A percentile compares a stretch with the other conserved stretches of the same genome.
These are phyloP conservation scores for Ridgeia piscesae DNA, from an alignment of 1,140 invertebrate genomes.

Conservation along the genomic window DNA sequence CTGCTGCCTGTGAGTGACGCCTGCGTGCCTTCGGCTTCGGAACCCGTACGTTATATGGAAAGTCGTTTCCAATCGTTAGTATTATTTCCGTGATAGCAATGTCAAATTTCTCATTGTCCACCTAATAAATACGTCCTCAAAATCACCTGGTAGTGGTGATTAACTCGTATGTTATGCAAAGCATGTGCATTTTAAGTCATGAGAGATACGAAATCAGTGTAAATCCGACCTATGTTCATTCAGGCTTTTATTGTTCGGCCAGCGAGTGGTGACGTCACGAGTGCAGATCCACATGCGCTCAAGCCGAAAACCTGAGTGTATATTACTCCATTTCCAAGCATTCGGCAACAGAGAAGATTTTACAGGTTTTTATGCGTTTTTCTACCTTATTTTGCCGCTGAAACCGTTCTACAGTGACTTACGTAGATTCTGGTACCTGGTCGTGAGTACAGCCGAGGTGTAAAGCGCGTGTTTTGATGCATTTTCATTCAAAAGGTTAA, in stretches of 20 bases:
- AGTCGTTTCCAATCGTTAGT: not conserved
- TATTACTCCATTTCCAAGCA: slow-evolving; percentile 5
- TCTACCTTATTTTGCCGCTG: not conserved
- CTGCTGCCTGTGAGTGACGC: slow-evolving; percentile 1
- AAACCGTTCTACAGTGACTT: not conserved
- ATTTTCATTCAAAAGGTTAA: slow-evolving; percentile 6
- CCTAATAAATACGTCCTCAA: not conserved
- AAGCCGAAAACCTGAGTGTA: not conserved
- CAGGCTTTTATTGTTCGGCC: not conserved
- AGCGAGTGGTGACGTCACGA: not conserved
- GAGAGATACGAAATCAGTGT: not conserved
- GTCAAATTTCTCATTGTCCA: not conserved
- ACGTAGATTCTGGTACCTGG: not conserved
- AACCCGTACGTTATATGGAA: not conserved
- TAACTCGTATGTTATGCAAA: not conserved
- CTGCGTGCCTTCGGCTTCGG: not conserved
- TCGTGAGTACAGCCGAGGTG: not conserved
- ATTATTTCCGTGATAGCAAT: not conserved
- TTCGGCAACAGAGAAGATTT: not conserved
- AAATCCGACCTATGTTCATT: slow-evolving; percentile 5
- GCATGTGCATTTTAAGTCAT: not conserved
- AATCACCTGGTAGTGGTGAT: not conserved
- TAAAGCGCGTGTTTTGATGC: not conserved
- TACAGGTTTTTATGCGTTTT: not conserved
- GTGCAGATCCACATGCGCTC: slow-evolving; percentile 3